Conservation (phyloP, 1,140 invertebrate genomes). For the Hypsibius dujardini region DNA sequence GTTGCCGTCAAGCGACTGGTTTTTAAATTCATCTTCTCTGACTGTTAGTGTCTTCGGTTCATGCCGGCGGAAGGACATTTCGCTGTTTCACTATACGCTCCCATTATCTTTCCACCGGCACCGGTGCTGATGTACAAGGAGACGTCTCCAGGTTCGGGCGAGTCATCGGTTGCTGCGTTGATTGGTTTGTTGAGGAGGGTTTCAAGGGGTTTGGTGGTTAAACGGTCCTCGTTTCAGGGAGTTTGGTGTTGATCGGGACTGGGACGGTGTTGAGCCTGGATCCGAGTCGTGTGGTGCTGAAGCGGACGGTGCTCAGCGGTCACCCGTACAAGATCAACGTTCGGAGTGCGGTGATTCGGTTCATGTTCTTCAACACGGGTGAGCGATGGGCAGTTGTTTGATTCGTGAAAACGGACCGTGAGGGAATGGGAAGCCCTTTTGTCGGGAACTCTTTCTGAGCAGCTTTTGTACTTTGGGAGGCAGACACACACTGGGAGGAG, state of each 20-base stretch:
- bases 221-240: slow-evolving; percentile 19
- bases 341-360: slow-evolving; percentile 59
- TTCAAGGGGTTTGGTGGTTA: too few species aligned
- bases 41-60: slow-evolving; percentile 72
- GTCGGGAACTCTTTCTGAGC: too few species aligned
- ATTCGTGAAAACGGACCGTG: too few species aligned
- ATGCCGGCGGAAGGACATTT: slow-evolving; percentile 61
- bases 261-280: slow-evolving; percentile 71
- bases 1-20: not conserved
- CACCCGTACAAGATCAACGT: slow-evolving; percentile 72
- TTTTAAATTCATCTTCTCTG: slow-evolving; percentile 24
- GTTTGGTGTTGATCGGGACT: slow-evolving; percentile 59
- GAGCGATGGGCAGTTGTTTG: slow-evolving; percentile 3
- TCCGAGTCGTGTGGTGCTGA: slow-evolving; percentile 75
- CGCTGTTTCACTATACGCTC: slow-evolving; percentile 80
- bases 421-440: too few species aligned
- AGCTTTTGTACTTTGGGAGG: too few species aligned
- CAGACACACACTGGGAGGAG: too few species aligned
- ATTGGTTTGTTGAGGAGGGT: not conserved
- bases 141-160: slow-evolving; percentile 6
- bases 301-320: slow-evolving; percentile 73
- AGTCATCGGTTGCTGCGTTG: slow-evolving; percentile 14
- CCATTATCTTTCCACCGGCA: slow-evolving; percentile 78
- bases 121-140: slow-evolving; percentile 72
- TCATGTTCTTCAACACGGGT: slow-evolving; percentile 91